Conservation (phyloP, 2,888 invertebrate genomes). For the Myopa testacea region DNA sequence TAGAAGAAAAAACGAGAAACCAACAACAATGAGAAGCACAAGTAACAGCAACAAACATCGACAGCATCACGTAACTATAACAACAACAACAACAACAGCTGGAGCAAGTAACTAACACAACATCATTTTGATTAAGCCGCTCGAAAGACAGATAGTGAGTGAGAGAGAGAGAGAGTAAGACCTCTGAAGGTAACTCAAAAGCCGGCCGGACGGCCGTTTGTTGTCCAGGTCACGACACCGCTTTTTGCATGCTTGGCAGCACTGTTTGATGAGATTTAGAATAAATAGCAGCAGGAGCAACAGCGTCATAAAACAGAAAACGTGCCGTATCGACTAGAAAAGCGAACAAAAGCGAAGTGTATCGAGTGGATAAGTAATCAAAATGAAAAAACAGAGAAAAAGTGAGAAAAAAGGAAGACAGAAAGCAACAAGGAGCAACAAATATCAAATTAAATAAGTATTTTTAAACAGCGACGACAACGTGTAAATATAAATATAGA, state of each 20-base stretch:
- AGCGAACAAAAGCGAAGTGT: neutral
- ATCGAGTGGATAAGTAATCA: neutral
- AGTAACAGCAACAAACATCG: neutral
- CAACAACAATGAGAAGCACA: neutral
- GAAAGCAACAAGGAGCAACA: neutral
- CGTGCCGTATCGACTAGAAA: neutral
- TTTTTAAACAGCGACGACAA: no score
- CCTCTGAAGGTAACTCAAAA: neutral
- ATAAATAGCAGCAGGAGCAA: neutral
- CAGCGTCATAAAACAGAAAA: neutral
- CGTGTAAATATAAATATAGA: no score
- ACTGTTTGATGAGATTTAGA: slow-evolving; percentile 11
- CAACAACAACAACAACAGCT: neutral
- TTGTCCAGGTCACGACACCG: neutral
- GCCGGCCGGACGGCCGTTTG: neutral
- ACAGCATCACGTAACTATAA: neutral
- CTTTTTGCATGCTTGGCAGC: neutral
- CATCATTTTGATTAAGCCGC: neutral
- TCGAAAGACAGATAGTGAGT: neutral
- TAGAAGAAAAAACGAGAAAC: neutral
- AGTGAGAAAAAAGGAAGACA: neutral
- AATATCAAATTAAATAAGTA: no score
- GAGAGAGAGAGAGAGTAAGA: neutral
- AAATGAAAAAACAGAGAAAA: neutral
- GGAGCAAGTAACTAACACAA: neutral